Evolutionary conservation across 2,888 invertebrate genomes (phyloP).

Genomic region (Strigamia maritima): DNA sequence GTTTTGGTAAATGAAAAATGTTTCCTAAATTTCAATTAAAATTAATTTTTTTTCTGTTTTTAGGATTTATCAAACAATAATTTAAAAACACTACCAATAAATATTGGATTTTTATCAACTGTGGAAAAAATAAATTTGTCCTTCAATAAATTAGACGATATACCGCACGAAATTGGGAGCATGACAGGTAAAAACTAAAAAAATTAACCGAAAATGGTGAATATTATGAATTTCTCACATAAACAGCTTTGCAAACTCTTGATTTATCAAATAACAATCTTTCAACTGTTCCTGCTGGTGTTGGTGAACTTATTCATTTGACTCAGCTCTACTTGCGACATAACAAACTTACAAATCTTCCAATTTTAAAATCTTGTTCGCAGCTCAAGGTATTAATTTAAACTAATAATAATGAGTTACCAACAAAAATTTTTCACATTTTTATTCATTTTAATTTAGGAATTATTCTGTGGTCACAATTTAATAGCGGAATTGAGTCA

Average conservation of each 20-base stretch:
- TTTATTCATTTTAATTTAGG: no score
- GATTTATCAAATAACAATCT: slow-evolving; percentile 72
- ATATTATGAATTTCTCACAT: slow-evolving; percentile 38
- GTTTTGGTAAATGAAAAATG: slow-evolving; percentile 64
- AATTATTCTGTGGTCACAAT: slow-evolving; percentile 80
- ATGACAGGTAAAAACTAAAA: slow-evolving; percentile 76
- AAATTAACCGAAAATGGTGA: no score
- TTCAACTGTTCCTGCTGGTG: slow-evolving; percentile 57
- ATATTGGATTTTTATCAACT: slow-evolving; percentile 78
- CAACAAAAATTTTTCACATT: not conserved
- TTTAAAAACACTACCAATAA: slow-evolving; percentile 68
- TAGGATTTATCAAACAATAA: slow-evolving; percentile 78
- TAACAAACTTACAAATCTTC: slow-evolving; percentile 51
- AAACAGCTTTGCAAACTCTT: slow-evolving; percentile 67
- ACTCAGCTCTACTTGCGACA: slow-evolving; percentile 53
- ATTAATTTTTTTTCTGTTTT: slow-evolving; percentile 34
- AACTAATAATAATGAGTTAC: not conserved
- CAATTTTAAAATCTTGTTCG: slow-evolving; percentile 65
- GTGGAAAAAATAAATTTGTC: slow-evolving; percentile 69
- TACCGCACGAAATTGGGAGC: slow-evolving; percentile 77
- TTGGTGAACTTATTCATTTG: slow-evolving; percentile 60
- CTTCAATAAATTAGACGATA: slow-evolving; percentile 68
- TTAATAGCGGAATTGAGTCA: slow-evolving; percentile 69
- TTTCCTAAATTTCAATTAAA: not conserved
- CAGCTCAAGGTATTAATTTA: slow-evolving; percentile 60